A percentile compares a stretch with the other conserved stretches of the same genome.
Conservation (phyloP, 2,113 vertebrate species). For the Chaetodon trifascialis region DNA sequence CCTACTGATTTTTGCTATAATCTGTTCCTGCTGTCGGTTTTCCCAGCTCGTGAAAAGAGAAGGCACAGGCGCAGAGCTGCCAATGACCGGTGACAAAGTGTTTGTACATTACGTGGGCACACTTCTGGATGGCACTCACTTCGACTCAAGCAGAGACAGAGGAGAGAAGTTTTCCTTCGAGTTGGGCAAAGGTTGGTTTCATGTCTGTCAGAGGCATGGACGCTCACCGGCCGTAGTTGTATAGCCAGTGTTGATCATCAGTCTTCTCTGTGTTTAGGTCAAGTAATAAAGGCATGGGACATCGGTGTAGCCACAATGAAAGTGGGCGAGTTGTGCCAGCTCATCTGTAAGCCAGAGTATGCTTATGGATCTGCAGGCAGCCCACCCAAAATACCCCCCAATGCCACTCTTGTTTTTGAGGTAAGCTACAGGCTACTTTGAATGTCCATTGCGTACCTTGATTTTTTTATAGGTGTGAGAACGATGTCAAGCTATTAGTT, state of each 20-base stretch:
- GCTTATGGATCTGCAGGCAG: conserved; percentile 96
- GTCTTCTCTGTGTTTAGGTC: conserved; percentile 82
- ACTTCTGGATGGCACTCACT: conserved; percentile 93
- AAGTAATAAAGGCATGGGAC: conserved; percentile 99
- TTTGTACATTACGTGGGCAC: conserved; percentile 96
- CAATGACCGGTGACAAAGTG: conserved; percentile 96
- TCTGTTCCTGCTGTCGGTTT: not conserved
- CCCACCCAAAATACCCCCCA: conserved; percentile 97
- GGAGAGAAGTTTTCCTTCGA: conserved; percentile 95
- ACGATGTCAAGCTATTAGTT: not conserved
- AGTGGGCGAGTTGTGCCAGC: conserved; percentile 90
- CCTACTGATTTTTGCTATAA: not conserved
- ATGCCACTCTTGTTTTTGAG: conserved; percentile 94
- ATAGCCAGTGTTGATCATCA: not conserved
- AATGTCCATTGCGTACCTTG: not conserved
- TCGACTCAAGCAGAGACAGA: conserved; percentile 95
- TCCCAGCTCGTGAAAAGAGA: conserved; percentile 92
- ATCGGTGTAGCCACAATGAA: conserved; percentile 96
- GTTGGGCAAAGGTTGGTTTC: conserved; percentile 93
- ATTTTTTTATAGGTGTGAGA: not conserved
- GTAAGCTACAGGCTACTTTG: conserved; percentile 73
- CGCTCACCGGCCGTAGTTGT: not conserved
- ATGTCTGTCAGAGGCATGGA: not conserved
- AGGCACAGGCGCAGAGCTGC: conserved; percentile 89
- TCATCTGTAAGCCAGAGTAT: conserved; percentile 95